Evolutionary conservation across 2,888 invertebrate species (phyloP).

Genomic region (Hirtodrosophila alboralis): DNA sequence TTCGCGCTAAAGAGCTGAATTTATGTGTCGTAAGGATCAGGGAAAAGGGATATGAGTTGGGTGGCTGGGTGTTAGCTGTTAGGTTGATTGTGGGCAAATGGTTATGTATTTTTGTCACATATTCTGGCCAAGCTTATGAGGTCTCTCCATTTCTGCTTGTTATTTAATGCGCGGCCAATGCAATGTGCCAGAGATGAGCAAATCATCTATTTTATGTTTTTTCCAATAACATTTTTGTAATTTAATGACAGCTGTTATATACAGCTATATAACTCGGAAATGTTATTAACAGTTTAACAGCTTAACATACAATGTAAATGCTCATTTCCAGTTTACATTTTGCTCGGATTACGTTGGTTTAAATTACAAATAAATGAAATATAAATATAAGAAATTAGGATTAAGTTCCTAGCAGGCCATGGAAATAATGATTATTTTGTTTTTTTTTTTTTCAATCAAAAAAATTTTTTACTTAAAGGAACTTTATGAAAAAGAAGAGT

Average conservation of each 20-base stretch:
- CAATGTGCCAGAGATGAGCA: conserved; percentile 29
- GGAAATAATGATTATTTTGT: no score
- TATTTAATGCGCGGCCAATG: conserved; percentile 6
- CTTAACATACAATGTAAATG: conserved; percentile 3
- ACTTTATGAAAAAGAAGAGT: no score
- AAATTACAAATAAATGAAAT: not conserved
- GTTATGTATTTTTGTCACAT: conserved; percentile 44
- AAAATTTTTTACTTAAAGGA: no score
- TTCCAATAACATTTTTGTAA: not conserved
- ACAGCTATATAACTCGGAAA: no score
- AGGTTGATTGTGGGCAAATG: conserved; percentile 33
- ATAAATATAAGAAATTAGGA: conserved; percentile 5
- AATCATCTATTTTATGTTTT: not conserved
- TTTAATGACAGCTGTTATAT: conserved; percentile 10
- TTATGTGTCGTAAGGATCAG: conserved; percentile 25
- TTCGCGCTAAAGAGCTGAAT: conserved; percentile 32
- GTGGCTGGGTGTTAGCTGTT: conserved; percentile 1
- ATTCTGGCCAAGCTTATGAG: conserved; percentile 18
- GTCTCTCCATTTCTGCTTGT: conserved; percentile 7
- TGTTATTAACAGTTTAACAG: not conserved
- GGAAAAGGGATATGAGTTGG: not conserved
- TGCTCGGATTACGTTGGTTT: conserved; percentile 1
- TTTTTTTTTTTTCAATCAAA: no score
- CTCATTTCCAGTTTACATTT: conserved; percentile 14
- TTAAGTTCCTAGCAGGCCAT: no score